Base-by-base conservation (phyloP, 1,140 invertebrate species). In the Stratiolaelaps scimitus region DNA sequence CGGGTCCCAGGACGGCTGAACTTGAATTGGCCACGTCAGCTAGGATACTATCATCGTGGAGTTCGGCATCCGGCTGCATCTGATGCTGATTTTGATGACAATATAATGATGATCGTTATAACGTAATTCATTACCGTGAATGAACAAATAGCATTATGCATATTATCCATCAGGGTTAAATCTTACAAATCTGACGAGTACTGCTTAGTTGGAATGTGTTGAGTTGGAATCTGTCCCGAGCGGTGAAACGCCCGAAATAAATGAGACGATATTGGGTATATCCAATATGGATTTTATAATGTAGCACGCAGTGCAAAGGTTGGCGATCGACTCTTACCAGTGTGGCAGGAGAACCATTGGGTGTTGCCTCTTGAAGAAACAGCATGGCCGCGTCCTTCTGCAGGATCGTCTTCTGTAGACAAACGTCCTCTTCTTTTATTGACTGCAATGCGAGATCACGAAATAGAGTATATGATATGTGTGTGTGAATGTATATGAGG, bases 331-430 rank as follows among this genome's bases (percentile, higher is more conserved):
- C 47, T 15, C 47, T 40, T 40, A 40, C 34, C 53, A 23, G 20
- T 60, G 26, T 10, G 15, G 34, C 53, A 15, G 26, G 53, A 26
- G 26, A 29, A 4, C 26, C 15, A 60, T 60, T 60, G 23, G 26
- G 53, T 26, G 26, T 34, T 26, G 53, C 53, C 23, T 60, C 53
- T 23, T 60, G 53, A 34, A 60, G 53, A 34, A 60, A 60, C 10
- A 60, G 34, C 53, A 60, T 60, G 53, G 53, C 53, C 4, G 53
- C 53, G 23, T 60, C 53, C 26, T 60, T 60, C 53, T 60, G 53
- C 53, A 60, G 53, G 53, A 60, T 60, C 15, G 53, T 60, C 34
- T 60, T 60, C 53, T 60, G 53, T 23, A 60, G 34, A 34, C 53
- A 60, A 17, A 34, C 17, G 10, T 60, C 53, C 23, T 60, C 53